Base-by-base conservation (phyloP, 2,888 invertebrate species). In the Anthophora plumipes region DNA sequence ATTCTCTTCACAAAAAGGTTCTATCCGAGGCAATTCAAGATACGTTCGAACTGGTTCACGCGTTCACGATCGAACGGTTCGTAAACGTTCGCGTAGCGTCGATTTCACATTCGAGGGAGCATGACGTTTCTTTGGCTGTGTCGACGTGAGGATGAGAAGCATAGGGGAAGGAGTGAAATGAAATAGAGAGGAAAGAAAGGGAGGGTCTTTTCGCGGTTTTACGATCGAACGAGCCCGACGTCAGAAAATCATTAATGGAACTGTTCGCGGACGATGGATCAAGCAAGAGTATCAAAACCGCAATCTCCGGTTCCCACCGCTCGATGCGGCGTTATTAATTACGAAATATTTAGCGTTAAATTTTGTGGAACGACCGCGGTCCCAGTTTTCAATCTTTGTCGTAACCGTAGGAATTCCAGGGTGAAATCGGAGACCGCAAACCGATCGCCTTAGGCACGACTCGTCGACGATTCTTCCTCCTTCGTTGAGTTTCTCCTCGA, bases 251-350 rank as follows among this genome's bases (percentile, higher is more conserved):
- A 43, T 61, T 83, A 83, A 85, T 83, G 82, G 84, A 75, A 77
- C 76, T 85, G 82, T 84, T 84, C 80, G 77, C 78, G 78, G 75
- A 75, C 73, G 66, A 37, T 39, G 77, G 80, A 67, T 78, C 77
- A 77, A 80, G 77, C 85, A 37, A 57, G 77, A 74, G 63, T 68
- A 67, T 60, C 55, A 84, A 31, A 86, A 92, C 92, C 92, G 86
- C 92, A 91, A 90, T 82, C 90, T 92, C 91, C 90, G 91, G 89
- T 91, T 92, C 91, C 89, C 92, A 91, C 89, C 89, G 86, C 54
- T 48, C 25, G 70, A 73, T 69, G 6, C 85, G 80, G 86, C 87
- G 89, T 88, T 92, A 92, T 92, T 92, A 92, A 92, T 92, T 92
- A 90, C 83, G 87, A 85, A 91, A 90, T 90, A 83, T 88, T 89